Conservation (phyloP, 1,140 invertebrate species). For the Tribolium castaneum region DNA sequence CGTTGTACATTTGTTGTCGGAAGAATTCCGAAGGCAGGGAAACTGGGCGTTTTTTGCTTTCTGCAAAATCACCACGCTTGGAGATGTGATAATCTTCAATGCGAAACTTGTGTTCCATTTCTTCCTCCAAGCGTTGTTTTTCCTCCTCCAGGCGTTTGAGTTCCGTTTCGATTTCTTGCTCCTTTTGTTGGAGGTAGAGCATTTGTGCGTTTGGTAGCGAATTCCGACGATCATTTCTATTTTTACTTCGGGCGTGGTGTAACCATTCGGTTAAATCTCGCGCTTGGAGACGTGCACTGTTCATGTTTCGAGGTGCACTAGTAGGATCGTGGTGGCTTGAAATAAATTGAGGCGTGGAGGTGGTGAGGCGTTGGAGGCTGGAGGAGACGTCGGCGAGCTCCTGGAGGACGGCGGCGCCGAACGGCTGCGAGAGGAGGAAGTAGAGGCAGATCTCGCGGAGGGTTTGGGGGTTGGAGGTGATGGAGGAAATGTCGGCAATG, state of each 20-base stretch:
- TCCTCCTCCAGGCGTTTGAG: conserved; percentile 70
- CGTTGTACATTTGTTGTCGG: conserved; percentile 82
- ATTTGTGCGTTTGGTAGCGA: conserved; percentile 77
- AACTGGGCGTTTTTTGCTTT: conserved; percentile 41
- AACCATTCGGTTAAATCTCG: conserved; percentile 68
- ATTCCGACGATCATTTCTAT: conserved; percentile 64
- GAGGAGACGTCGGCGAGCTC: conserved; percentile 74
- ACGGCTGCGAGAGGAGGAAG: conserved; percentile 73
- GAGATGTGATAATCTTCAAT: conserved; percentile 58
- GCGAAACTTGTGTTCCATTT: conserved; percentile 54
- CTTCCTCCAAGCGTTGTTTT: conserved; percentile 62
- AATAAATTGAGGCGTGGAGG: conserved; percentile 47
- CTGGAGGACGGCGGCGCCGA: conserved; percentile 73
- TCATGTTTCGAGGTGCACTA: neutral
- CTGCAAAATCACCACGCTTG: conserved; percentile 57
- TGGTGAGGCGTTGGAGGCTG: conserved; percentile 64
- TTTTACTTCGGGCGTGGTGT: conserved; percentile 63
- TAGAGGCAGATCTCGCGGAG: conserved; percentile 71
- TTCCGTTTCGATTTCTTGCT: conserved; percentile 73
- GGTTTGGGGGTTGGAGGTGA: conserved; percentile 61
- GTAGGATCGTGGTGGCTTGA: neutral
- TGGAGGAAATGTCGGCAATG: too few species aligned
- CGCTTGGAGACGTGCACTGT: conserved; percentile 63
- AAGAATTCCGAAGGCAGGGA: conserved; percentile 70
- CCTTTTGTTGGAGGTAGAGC: conserved; percentile 75